phyloP scores from a whole-genome alignment of 1,140 invertebrate genomes.

The Battus philenor region DNA sequence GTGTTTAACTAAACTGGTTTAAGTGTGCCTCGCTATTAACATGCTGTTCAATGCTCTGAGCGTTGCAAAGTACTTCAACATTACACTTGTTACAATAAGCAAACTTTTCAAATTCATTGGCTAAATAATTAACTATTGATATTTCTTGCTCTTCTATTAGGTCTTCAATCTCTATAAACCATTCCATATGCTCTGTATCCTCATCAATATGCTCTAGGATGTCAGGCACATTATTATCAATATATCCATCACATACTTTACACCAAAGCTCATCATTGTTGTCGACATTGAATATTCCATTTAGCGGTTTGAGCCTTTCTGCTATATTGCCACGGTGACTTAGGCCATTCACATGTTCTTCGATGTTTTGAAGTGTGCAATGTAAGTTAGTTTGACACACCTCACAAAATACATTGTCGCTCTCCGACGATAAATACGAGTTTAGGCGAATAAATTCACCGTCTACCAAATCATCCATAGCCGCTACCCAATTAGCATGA shows the following conservation, averaged over 20 bases:
- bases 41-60: slow-evolving; percentile 36
- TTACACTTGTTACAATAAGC: slow-evolving; percentile 52
- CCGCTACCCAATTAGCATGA: slow-evolving; percentile 46
- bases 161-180: slow-evolving; percentile 48
- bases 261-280: slow-evolving; percentile 50
- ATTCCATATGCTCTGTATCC: slow-evolving; percentile 38
- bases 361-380: slow-evolving; percentile 38
- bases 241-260: slow-evolving; percentile 47
- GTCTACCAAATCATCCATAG: slow-evolving; percentile 43
- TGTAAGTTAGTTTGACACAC: slow-evolving; percentile 32
- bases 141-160: slow-evolving; percentile 44
- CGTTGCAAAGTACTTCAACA: slow-evolving; percentile 32
- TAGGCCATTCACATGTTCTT: slow-evolving; percentile 43
- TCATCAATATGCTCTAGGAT: slow-evolving; percentile 47
- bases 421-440: slow-evolving; percentile 35
- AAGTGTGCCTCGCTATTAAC: slow-evolving; percentile 40
- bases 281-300: slow-evolving; percentile 46
- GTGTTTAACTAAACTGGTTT: slow-evolving; percentile 37
- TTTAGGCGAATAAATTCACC: slow-evolving; percentile 47
- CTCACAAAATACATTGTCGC: slow-evolving; percentile 41
- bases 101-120: slow-evolving; percentile 42
- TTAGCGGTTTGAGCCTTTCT: slow-evolving; percentile 42
- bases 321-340: slow-evolving; percentile 34
- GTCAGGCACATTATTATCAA: slow-evolving; percentile 32
- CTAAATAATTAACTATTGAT: slow-evolving; percentile 38